phyloP scores from a whole-genome alignment of 1,140 invertebrate genomes.

The Scaptomyza pallida region DNA sequence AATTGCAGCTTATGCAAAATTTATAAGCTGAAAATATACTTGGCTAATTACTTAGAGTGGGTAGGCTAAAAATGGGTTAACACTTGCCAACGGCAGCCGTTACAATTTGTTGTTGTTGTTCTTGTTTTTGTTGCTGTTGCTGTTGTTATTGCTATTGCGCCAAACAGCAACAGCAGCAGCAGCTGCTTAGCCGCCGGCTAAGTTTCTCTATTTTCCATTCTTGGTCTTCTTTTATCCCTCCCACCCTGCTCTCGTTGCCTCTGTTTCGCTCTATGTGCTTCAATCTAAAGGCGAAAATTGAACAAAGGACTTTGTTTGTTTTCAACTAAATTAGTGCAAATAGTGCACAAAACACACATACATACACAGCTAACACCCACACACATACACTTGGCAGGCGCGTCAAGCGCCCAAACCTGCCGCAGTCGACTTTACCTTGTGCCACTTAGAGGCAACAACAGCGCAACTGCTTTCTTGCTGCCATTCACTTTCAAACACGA shows the following conservation, averaged over 20 bases:
- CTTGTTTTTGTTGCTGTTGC: conserved; percentile 24
- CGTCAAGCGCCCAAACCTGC: conserved; percentile 35
- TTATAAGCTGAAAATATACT: conserved; percentile 67
- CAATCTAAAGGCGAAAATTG: conserved; percentile 78
- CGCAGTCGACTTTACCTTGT: conserved; percentile 71
- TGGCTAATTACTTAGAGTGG: conserved; percentile 69
- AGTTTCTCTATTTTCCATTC: conserved; percentile 38
- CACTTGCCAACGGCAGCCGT: conserved; percentile 57
- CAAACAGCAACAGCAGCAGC: conserved; percentile 41
- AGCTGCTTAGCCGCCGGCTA: conserved; percentile 51
- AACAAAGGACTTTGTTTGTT: conserved; percentile 82
- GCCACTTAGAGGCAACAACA: conserved; percentile 69
- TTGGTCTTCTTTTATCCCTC: conserved; percentile 22
- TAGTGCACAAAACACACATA: conserved; percentile 61
- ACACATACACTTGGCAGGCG: conserved; percentile 43
- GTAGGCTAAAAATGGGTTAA: conserved; percentile 69
- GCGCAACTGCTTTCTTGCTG: conserved; percentile 51
- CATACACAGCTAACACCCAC: conserved; percentile 6
- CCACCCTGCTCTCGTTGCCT: conserved; percentile 17
- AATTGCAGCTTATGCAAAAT: conserved; percentile 55
- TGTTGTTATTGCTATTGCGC: conserved; percentile 35
- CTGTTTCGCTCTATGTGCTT: conserved; percentile 37
- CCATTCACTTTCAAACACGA: conserved; percentile 60
- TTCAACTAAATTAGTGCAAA: conserved; percentile 83
- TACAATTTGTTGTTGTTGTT: conserved; percentile 25